phyloP scores from a whole-genome alignment of 2,888 invertebrate species.

The Orthonychiurus folsomi region DNA sequence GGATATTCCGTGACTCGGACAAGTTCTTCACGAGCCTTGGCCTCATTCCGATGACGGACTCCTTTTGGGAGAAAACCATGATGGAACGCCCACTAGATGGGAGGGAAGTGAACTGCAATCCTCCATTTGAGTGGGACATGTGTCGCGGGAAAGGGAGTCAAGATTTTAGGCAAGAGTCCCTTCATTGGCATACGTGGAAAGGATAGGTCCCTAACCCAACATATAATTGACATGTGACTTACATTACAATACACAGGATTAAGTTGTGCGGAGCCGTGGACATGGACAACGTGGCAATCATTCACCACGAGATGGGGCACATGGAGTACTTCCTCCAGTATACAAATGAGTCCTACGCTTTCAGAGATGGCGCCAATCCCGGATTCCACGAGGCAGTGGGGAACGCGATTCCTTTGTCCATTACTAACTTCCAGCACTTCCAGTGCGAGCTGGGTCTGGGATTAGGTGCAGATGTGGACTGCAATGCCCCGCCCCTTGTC shows the following conservation, averaged over 20 bases:
- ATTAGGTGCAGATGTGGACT: conserved; percentile 18
- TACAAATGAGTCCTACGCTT: conserved; percentile 60
- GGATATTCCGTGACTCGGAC: conserved; percentile 51
- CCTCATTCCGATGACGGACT: conserved; percentile 66
- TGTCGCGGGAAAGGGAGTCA: conserved; percentile 7
- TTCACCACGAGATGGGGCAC: conserved; percentile 83
- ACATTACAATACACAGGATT: conserved; percentile 12
- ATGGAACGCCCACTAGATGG: conserved; percentile 64
- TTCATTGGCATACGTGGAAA: too few species aligned
- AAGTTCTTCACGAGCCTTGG: conserved; percentile 75
- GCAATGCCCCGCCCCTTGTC: conserved; percentile 1
- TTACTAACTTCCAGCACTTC: conserved; percentile 36
- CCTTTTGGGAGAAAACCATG: conserved; percentile 79
- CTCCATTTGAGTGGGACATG: conserved; percentile 12
- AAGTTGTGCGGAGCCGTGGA: conserved; percentile 19
- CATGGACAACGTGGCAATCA: conserved; percentile 12
- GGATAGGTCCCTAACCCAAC: too few species aligned
- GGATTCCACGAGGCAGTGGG: conserved; percentile 49
- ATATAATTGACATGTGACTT: background rate
- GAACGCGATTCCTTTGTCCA: conserved; percentile 42
- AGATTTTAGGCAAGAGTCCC: conserved; percentile 8
- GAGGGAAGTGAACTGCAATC: conserved; percentile 46
- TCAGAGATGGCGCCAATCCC: conserved; percentile 69
- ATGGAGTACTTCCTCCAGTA: conserved; percentile 64
- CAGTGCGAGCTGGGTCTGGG: conserved; percentile 27